phyloP scores from a whole-genome alignment of 2,113 vertebrate genomes.

The Phylloscopus whistleri region DNA sequence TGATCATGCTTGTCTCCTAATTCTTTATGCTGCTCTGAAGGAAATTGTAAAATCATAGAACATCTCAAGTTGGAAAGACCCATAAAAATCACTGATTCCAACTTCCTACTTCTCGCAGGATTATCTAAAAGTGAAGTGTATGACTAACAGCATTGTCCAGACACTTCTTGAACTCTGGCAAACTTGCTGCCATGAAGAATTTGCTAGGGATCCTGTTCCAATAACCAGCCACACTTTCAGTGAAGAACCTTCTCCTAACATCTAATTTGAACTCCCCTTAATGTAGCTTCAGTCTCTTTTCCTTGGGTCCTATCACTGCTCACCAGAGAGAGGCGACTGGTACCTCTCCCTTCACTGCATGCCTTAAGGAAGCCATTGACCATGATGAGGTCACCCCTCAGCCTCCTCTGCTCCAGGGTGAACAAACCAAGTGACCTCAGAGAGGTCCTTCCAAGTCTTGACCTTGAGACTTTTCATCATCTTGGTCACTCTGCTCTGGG shows the following conservation, averaged over 20 bases:
- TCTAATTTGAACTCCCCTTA: background rate
- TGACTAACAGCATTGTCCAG: background rate
- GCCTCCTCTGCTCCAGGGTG: background rate
- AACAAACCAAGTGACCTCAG: background rate
- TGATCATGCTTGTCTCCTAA: background rate
- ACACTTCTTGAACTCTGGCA: background rate
- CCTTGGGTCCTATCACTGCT: background rate
- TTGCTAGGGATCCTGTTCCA: background rate
- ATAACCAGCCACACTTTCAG: fast-evolving
- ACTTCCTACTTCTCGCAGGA: background rate
- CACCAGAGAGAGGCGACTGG: background rate
- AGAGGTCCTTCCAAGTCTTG: background rate
- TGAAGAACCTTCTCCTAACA: background rate
- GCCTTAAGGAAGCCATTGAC: background rate
- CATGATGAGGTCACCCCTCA: background rate
- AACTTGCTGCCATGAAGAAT: background rate
- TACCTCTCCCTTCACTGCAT: fast-evolving
- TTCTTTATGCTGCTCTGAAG: background rate
- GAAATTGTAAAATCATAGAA: background rate
- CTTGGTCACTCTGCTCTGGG: background rate
- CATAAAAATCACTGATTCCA: background rate
- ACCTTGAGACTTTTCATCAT: background rate
- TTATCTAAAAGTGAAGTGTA: background rate
- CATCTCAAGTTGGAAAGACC: background rate
- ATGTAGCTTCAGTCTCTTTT: background rate